Conservation (phyloP, 2,888 invertebrate species). For the Dasypogon diadema region DNA sequence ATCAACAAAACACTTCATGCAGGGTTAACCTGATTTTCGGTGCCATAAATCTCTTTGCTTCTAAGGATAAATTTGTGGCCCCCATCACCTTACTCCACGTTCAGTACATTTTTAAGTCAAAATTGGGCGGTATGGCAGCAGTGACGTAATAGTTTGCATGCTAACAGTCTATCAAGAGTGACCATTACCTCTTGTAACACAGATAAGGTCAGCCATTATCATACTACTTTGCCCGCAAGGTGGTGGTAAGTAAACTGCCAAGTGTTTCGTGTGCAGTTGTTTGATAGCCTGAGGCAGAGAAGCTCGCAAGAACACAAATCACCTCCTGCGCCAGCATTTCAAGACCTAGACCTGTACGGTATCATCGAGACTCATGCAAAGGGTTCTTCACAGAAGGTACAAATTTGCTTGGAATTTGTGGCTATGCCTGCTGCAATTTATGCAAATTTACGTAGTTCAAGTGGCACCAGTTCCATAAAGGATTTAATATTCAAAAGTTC, state of each 20-base stretch:
- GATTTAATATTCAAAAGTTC: slow-evolving; percentile 10
- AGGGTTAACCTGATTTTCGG: slow-evolving; percentile 46
- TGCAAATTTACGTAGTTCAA: slow-evolving; percentile 22
- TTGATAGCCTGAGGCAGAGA: slow-evolving; percentile 35
- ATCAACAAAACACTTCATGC: slow-evolving; percentile 38
- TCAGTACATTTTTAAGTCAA: background rate
- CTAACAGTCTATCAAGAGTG: slow-evolving; percentile 20
- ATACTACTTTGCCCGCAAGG: slow-evolving; percentile 24
- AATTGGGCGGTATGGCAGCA: background rate
- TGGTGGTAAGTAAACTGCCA: background rate
- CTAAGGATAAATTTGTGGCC: slow-evolving; percentile 23
- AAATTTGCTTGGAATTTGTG: slow-evolving; percentile 32
- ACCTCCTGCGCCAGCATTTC: slow-evolving; percentile 4
- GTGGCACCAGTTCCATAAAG: background rate
- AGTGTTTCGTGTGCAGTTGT: slow-evolving; percentile 27
- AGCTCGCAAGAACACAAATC: slow-evolving; percentile 44
- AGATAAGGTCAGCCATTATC: slow-evolving; percentile 48
- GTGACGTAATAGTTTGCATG: slow-evolving; percentile 50
- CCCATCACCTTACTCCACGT: background rate
- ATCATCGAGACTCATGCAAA: slow-evolving; percentile 26
- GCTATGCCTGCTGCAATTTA: slow-evolving; percentile 11
- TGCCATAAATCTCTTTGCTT: slow-evolving; percentile 33
- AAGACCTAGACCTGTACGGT: slow-evolving; percentile 37
- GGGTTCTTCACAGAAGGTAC: slow-evolving; percentile 21
- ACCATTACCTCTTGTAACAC: slow-evolving; percentile 43